These are phyloP conservation scores for Zootoca vivipara DNA, from an alignment of 2,113 vertebrate genomes.

Conservation along the genomic window DNA sequence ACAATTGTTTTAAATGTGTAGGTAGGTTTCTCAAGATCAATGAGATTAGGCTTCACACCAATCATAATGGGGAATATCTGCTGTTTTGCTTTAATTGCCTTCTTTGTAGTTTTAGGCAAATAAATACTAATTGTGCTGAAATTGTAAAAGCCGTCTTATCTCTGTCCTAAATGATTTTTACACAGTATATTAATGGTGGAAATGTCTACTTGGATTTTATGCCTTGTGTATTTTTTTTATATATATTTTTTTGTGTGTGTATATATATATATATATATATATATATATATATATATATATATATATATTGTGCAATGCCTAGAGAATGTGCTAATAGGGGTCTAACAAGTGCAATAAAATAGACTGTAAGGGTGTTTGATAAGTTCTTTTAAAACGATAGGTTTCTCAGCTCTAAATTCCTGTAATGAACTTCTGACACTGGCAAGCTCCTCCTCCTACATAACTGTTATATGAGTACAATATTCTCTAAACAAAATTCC, in stretches of 20 bases:
- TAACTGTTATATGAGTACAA: not conserved
- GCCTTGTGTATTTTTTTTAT: too few relatives aligned
- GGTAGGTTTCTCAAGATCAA: not conserved
- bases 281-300: too few relatives aligned
- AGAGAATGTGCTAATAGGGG: too few relatives aligned
- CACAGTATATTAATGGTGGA: too few relatives aligned
- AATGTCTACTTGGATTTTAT: too few relatives aligned
- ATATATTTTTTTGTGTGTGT: too few relatives aligned
- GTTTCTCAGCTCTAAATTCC: not conserved
- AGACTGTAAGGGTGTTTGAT: not conserved
- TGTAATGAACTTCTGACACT: not conserved
- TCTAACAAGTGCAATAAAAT: too few relatives aligned
- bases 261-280: too few relatives aligned
- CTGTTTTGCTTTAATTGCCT: not conserved
- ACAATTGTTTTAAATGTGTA: not conserved
- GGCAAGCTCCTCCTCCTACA: not conserved
- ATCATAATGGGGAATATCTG: not conserved
- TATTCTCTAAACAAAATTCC: slow-evolving; percentile 6
- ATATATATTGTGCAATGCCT: too few relatives aligned
- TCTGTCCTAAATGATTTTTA: too few relatives aligned
- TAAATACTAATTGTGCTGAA: too few relatives aligned
- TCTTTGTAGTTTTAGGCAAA: not conserved
- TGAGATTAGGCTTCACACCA: not conserved
- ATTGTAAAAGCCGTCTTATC: too few relatives aligned
- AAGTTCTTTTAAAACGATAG: not conserved